Base-by-base conservation (phyloP, 2,888 invertebrate species). In the Erpobdella octoculata region DNA sequence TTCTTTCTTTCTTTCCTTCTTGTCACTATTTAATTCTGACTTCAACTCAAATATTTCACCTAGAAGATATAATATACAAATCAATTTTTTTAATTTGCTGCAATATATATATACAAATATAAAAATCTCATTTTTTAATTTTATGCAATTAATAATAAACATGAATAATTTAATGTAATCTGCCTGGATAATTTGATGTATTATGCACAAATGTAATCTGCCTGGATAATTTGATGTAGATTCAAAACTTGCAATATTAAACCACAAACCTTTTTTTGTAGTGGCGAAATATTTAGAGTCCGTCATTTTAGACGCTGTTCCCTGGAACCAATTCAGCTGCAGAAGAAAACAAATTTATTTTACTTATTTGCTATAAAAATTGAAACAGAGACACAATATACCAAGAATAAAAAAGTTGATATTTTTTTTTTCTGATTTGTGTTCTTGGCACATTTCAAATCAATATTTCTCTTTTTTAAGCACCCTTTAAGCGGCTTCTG, bases 261-360 rank as follows among this genome's bases (percentile, higher is more conserved):
- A 1, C 18, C n/a, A 48, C 61, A 53, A 64, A 76, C 86, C 97
- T 85, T 98, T 98, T 85, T 98, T 98, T 75, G 97, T 98, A 75
- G 97, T 98, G 9, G 97, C 97, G 84, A 98, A 98, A 86, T 98
- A 98, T 85, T 98, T 98, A 70, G 97, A 96, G 85, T 98, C 98
- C 62, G 97, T 97, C 97, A 98, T 98, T 76, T 77, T 81, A 73
- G 48, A 69, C 53, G 68, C 35, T n/a, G 48, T 62, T 46, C 41
- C 38, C 68, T 69, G 69, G 25, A 68, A 41, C 69, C 69, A 72
- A 65, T 72, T 70, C 69, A 69, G 68, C 72, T 71, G 38, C 8
- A 71, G 25, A 46, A 28, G 4, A 31, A 18, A 67, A 46, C 21
- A 21, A n/a, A 25, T 9, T 8, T 6, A 28, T n/a, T 64, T 6